Percentiles rank a stretch among this genome's conserved stretches.
phyloP scores from a whole-genome alignment of 2,888 invertebrate species.

The Nomada fucata region DNA sequence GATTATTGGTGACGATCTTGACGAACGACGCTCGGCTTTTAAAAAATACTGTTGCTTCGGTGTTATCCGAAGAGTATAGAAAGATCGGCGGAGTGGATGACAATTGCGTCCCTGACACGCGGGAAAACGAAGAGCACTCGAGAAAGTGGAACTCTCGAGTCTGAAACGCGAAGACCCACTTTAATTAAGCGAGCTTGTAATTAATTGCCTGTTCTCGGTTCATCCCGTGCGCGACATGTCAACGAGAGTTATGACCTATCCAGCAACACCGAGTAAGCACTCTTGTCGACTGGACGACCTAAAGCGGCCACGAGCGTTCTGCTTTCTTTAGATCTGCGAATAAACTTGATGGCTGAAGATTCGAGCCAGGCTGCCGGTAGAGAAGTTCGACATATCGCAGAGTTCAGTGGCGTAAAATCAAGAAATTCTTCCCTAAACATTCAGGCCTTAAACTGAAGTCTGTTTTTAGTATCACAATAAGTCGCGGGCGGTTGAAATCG shows the following conservation, averaged over 20 bases:
- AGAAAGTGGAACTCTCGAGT: slow-evolving; percentile 59
- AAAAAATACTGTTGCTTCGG: neutral
- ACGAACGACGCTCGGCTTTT: neutral
- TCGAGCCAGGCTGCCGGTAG: neutral
- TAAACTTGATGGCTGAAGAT: neutral
- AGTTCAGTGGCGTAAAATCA: neutral
- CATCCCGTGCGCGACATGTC: slow-evolving; percentile 55
- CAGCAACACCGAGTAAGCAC: slow-evolving; percentile 31
- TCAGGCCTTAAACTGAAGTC: neutral
- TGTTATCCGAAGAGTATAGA: neutral
- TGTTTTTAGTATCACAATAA: neutral
- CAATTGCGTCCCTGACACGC: slow-evolving; percentile 45
- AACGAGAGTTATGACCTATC: slow-evolving; percentile 59
- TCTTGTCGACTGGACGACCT: slow-evolving; percentile 36
- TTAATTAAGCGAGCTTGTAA: slow-evolving; percentile 69
- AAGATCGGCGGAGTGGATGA: slow-evolving; percentile 36
- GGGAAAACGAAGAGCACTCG: slow-evolving; percentile 39
- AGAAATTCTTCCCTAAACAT: neutral
- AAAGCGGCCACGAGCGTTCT: slow-evolving; percentile 24
- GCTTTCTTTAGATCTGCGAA: neutral
- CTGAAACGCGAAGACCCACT: slow-evolving; percentile 64
- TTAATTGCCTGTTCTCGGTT: slow-evolving; percentile 64
- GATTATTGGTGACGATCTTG: neutral
- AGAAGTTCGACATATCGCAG: neutral
- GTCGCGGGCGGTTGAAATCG: neutral